These are phyloP conservation scores for Phorcus lineatus DNA, from an alignment of 2,888 invertebrate species.

Conservation along the genomic window DNA sequence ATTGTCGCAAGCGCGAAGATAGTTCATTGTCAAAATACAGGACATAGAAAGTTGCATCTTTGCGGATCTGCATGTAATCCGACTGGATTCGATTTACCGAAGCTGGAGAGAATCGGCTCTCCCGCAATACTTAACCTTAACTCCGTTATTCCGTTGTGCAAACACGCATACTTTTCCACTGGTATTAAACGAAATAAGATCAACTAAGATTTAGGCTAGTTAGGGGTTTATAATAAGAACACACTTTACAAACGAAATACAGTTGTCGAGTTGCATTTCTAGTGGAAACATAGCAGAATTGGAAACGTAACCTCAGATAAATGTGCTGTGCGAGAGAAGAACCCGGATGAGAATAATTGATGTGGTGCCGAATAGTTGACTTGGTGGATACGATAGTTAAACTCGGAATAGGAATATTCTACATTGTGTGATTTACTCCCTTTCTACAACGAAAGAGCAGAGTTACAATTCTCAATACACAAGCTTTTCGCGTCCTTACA, in stretches of 20 bases:
- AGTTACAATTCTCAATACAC: too few relatives aligned
- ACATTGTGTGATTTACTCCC: too few relatives aligned
- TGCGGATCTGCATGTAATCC: slow-evolving; percentile 5
- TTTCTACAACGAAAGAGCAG: too few relatives aligned
- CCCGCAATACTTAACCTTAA: not conserved
- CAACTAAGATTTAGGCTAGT: slow-evolving; percentile 28
- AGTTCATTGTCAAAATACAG: not conserved
- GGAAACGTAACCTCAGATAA: too few relatives aligned
- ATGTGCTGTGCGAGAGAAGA: too few relatives aligned
- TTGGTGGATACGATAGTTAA: too few relatives aligned
- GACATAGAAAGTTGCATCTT: slow-evolving; percentile 9
- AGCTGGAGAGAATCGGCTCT: not conserved
- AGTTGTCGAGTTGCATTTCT: not conserved
- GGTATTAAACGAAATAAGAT: slow-evolving; percentile 34
- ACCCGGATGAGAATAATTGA: too few relatives aligned
- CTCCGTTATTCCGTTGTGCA: slow-evolving; percentile 25
- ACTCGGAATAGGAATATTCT: too few relatives aligned
- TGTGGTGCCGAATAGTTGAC: too few relatives aligned
- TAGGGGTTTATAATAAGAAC: slow-evolving; percentile 30
- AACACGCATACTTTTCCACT: slow-evolving; percentile 15
- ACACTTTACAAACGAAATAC: slow-evolving; percentile 22
- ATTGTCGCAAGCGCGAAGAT: not conserved
- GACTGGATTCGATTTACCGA: slow-evolving; percentile 3
- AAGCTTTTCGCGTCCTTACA: too few relatives aligned
- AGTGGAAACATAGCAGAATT: too few relatives aligned